phyloP scores from a whole-genome alignment of 1,140 invertebrate species.

The Tribolium castaneum region DNA sequence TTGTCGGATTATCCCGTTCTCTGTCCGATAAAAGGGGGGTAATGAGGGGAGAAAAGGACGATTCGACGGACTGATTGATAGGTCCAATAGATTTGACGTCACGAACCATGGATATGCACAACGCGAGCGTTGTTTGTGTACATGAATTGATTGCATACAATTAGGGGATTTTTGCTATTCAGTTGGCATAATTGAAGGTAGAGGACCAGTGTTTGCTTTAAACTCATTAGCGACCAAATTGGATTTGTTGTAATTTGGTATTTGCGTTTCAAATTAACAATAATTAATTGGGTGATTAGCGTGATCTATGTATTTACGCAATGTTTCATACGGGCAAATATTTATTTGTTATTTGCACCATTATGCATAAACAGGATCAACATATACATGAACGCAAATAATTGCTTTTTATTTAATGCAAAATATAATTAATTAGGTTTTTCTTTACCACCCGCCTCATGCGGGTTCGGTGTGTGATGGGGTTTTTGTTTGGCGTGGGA shows the following conservation, averaged over 20 bases:
- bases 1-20: conserved; percentile 20
- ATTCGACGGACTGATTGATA: conserved; percentile 48
- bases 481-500: no score
- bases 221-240: conserved; percentile 60
- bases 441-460: not conserved
- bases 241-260: conserved; percentile 61
- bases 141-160: conserved; percentile 59
- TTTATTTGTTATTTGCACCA: conserved; percentile 58
- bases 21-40: not conserved
- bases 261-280: conserved; percentile 63
- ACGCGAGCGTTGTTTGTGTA: conserved; percentile 46
- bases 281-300: conserved; percentile 63
- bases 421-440: not conserved
- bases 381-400: conserved; percentile 36
- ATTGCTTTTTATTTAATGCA: conserved; percentile 23
- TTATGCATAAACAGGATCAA: conserved; percentile 51
- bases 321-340: conserved; percentile 46
- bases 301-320: conserved; percentile 59
- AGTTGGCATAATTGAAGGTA: conserved; percentile 55
- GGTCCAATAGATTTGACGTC: conserved; percentile 50
- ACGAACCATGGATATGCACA: conserved; percentile 50
- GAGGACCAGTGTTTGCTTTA: conserved; percentile 58
- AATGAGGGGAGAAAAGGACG: not conserved
- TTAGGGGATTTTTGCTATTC: conserved; percentile 57
- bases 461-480: not conserved